Base-by-base conservation (phyloP, 2,113 vertebrate species). In the Erpornis zantholeuca region DNA sequence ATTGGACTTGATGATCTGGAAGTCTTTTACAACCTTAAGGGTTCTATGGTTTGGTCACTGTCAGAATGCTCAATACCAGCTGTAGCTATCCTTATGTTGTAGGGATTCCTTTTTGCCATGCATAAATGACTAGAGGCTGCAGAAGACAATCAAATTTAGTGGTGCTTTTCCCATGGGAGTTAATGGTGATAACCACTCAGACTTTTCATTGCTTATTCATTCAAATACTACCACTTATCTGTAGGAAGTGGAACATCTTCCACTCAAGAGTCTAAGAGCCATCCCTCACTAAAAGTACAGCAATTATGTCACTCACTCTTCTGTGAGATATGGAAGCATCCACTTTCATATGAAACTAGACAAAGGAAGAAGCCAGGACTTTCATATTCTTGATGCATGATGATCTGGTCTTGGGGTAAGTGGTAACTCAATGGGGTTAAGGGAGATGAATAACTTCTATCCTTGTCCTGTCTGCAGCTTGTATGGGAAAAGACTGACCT, bases 11-110 rank as follows among this genome's bases (percentile, higher is more conserved):
- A 64, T 42, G 15, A 33, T 52, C 27, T 81, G 61, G 29, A 68
- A 12, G 15, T n/a, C 8, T 52, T 73, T 66, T 66, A 33, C 16
- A 52, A 10, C 33, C 24, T 47, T 35, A 31, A 31, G 0, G 0
- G n/a, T 68, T 89, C 29, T 25, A 7, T 60, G 28, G 18, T 47
- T 89, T 82, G 9, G 8, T 52, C 33, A 33, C 29, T 63, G 59
- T 36, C 36, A n/a, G 36, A 91, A 38, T 71, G 36, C 6, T 69
- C 45, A 38, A 13, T 31, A 19, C 18, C 21, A 83, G 45, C 27
- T 25, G 15, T 64, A 49, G 10, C 40, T 5, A 22, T 69, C 16
- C 25, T 82, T 66, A 23, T 12, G 20, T n/a, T 73, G 24, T 7
- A 77, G 9, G 6, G 19, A 75, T 59, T 75, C 6, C 2, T 44